Evolutionary conservation across 2,888 invertebrate genomes (phyloP).

Genomic region (Vanessa cardui): DNA sequence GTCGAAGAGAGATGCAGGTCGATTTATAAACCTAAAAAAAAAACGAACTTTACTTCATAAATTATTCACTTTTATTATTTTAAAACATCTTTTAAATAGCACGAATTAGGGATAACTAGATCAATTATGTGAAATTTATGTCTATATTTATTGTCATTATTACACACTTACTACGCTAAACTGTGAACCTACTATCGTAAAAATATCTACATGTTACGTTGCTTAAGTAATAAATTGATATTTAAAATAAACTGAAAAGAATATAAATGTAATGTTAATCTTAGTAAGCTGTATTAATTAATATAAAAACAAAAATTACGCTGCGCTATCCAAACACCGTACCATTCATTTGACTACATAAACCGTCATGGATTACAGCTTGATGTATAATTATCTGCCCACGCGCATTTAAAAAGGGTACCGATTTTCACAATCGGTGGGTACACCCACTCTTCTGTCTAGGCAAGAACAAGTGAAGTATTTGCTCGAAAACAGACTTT

Average conservation of each 20-base stretch:
- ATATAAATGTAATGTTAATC: background rate
- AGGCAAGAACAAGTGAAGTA: conserved; percentile 59
- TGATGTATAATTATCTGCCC: conserved; percentile 73
- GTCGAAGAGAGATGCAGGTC: conserved; percentile 21
- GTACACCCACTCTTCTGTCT: conserved; percentile 43
- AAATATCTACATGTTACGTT: no score
- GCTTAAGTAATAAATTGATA: background rate
- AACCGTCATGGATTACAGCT: conserved; percentile 67
- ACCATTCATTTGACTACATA: conserved; percentile 57
- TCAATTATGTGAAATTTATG: no score
- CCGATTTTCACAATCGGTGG: conserved; percentile 70
- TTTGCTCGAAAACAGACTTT: conserved; percentile 58
- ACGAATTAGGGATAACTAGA: no score
- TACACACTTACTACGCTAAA: no score
- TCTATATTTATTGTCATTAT: no score
- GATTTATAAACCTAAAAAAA: conserved; percentile 9
- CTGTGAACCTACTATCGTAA: no score
- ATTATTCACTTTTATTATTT: no score
- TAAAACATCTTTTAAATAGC: no score
- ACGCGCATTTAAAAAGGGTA: conserved; percentile 70
- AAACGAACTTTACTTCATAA: background rate
- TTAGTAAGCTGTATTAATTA: conserved; percentile 1
- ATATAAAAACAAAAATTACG: conserved; percentile 38
- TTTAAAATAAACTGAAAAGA: background rate
- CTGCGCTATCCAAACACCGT: conserved; percentile 49